Base-by-base conservation (phyloP, 2,113 vertebrate genomes). In the Manacus vitellinus region DNA sequence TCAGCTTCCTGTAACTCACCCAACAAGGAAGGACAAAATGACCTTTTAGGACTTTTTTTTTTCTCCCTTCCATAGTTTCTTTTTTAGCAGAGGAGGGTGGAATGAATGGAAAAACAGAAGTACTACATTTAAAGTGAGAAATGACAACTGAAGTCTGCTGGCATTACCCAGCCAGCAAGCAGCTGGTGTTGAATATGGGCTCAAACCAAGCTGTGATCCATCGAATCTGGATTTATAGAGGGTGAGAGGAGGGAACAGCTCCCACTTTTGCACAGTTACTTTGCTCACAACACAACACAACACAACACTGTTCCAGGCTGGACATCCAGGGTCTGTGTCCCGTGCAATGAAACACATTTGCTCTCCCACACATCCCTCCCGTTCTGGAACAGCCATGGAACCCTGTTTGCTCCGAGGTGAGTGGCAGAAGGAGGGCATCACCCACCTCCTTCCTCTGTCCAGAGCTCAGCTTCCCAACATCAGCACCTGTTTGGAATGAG, bases 401-500 rank as follows among this genome's bases (percentile, higher is more conserved):
- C 22, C 35, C 25, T 20, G 21, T 31, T 49, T 6, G 11, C 88
- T 63, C 2, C 2, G 30, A 65, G 27, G 37, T 22, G 18, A 44
- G 52, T 14, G 63, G 20, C 6, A 0, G 33, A 44, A 71, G 27
- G 37, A 52, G 47, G 25, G 37, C 35, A 19, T 44, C 76, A 11
- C 47, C 31, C 68, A 30, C 5, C 47, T 24, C 58, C 27, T 33
- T 28, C 37, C 62, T n/a, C 51, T 23, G 20, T 5, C 25, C 54
- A 56, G 52, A 75, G 43, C 73, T 91, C 88, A 43, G 61, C 80
- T 37, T 74, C 65, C 52, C 68, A 33, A 20, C 13, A 3, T 19
- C 33, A 74, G 46, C 95, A 92, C 84, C 92, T 82, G 70, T 12
- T 47, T 85, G 89, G 93, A 94, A 58, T 39, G 14, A 54, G 47